phyloP scores from a whole-genome alignment of 2,888 invertebrate species.

The Ceramica pisi region DNA sequence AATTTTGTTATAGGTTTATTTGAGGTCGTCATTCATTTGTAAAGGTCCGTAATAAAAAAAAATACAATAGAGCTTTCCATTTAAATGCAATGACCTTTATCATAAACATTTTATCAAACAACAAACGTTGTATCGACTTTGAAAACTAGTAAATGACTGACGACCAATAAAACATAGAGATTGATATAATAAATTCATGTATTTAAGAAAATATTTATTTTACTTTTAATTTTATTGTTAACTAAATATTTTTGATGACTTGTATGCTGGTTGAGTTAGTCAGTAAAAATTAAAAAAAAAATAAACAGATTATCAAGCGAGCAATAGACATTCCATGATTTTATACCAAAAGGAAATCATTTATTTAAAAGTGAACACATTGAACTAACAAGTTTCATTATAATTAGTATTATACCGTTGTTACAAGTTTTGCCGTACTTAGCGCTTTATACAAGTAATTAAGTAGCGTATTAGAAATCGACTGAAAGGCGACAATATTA shows the following conservation, averaged over 20 bases:
- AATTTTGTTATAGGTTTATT: constrained; percentile 45
- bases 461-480: constrained; percentile 81
- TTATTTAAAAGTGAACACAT: constrained; percentile 40
- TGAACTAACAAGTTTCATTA: constrained; percentile 52
- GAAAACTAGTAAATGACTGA: constrained; percentile 42
- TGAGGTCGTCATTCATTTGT: constrained; percentile 45
- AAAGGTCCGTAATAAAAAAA: too few species aligned
- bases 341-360: constrained; percentile 44
- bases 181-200: constrained; percentile 58
- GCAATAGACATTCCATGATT: constrained; percentile 80
- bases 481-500: constrained; percentile 89
- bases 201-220: constrained; percentile 65
- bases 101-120: constrained; percentile 1
- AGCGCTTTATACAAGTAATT: constrained; percentile 76
- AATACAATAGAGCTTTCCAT: too few species aligned
- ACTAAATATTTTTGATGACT: constrained; percentile 62
- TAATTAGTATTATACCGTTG: constrained; percentile 66
- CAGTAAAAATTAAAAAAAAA: constrained; percentile 41
- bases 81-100: not conserved
- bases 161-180: constrained; percentile 64
- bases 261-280: constrained; percentile 56
- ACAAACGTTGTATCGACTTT: not conserved
- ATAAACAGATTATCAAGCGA: constrained; percentile 59
- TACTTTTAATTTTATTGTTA: constrained; percentile 54
- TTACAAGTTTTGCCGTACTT: constrained; percentile 78